A percentile compares a stretch with the other conserved stretches of the same genome.
phyloP scores from a whole-genome alignment of 1,140 invertebrate genomes.

The Xylocopa sonorina region DNA sequence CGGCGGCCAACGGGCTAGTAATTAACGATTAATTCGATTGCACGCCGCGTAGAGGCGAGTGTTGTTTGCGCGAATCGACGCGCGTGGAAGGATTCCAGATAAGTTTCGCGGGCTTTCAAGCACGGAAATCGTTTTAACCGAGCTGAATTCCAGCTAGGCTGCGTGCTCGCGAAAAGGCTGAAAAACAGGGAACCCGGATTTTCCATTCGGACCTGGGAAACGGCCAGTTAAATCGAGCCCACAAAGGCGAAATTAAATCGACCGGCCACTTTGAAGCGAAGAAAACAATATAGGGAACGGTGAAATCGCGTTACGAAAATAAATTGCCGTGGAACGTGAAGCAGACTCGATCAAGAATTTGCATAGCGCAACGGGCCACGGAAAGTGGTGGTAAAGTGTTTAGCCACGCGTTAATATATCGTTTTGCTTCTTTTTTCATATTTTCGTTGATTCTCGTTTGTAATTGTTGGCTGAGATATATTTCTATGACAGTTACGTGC shows the following conservation, averaged over 20 bases:
- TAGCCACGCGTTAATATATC: background rate
- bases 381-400: too few species aligned
- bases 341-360: background rate
- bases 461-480: too few species aligned
- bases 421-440: background rate
- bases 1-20: background rate
- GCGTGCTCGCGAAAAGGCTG: too few species aligned
- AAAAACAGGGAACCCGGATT: background rate
- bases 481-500: too few species aligned
- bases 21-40: slow-evolving; percentile 17
- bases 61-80: background rate
- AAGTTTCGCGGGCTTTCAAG: background rate
- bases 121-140: background rate
- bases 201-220: slow-evolving; percentile 26
- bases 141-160: background rate
- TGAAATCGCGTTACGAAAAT: background rate
- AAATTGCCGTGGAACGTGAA: background rate
- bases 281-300: background rate
- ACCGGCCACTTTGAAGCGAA: background rate
- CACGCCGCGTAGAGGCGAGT: too few species aligned
- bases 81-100: background rate
- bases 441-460: background rate
- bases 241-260: slow-evolving; percentile 10
- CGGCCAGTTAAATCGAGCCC: slow-evolving; percentile 17
- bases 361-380: too few species aligned